Evolutionary conservation across 1,140 invertebrate species (phyloP), one percentile per base, ranked within the genome.

Genomic region (Microplitis mediator): DNA sequence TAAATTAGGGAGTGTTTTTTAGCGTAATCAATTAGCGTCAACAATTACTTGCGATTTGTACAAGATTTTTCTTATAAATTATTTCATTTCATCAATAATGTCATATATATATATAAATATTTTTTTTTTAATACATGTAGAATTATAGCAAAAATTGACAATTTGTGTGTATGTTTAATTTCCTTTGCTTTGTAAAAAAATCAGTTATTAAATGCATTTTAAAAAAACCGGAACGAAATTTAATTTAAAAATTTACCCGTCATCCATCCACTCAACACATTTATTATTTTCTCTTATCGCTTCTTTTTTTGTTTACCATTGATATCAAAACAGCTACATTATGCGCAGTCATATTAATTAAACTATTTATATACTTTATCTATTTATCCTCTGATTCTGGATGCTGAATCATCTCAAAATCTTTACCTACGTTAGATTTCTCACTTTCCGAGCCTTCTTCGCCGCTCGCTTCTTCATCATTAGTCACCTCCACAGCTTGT

Each of bases 381-480:
- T 77, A 77, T 71, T 77, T 77, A 68, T 75, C 71, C 3, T 77
- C 76, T 14, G 75, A 50, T 61, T 77, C 76, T 32, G 54, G 73
- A 54, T 77, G 76, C 56, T 77, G 76, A 6, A 77, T 72, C 77
- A 95, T 94, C 85, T 94, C 93, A 83, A 95, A 95, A 88, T 95
- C 93, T 79, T 91, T 90, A 56, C 91, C 93, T 0, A 92, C 94
- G 77, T 93, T 93, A 9, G 93, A 94, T 61, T 92, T 90, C 77
- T 86, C 86, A 74, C 85, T 87, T 74, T 87, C 87, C n/a, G 84
- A 88, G 39, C 82, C 81, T 76, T 87, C 85, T 74, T 82, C 85
- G 67, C 81, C 78, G 79, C 84, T 76, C 56, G 80, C 78, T 77
- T 84, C 77, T 35, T 86, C 87, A 73, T 84, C 84, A 23, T 80